Evolutionary conservation across 2,113 vertebrate genomes (phyloP).

Genomic region (Malurus melanocephalus): DNA sequence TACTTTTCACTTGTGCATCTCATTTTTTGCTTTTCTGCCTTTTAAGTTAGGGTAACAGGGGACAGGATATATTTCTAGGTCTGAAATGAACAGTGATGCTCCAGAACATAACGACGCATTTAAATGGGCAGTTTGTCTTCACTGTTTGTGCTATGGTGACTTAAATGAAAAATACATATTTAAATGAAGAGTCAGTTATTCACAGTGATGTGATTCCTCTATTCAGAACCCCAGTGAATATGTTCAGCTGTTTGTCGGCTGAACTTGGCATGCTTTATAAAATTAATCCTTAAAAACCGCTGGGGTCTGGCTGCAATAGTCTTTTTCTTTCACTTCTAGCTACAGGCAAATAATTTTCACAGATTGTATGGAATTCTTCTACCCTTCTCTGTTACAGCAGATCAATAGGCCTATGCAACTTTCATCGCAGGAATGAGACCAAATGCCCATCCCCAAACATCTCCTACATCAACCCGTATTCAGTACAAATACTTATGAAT

Average conservation of each 20-base stretch:
- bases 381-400: not conserved
- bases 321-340: not conserved
- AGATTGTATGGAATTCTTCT: not conserved
- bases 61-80: not conserved
- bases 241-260: not conserved
- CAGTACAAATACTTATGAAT: not conserved
- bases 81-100: not conserved
- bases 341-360: not conserved
- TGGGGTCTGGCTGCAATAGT: not conserved
- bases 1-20: not conserved
- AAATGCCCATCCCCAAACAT: not conserved
- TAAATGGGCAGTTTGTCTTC: not conserved
- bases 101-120: not conserved
- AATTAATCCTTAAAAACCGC: not conserved
- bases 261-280: not conserved
- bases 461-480: not conserved
- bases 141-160: not conserved
- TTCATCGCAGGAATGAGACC: not conserved
- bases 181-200: not conserved
- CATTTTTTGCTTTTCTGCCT: not conserved
- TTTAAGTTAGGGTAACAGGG: not conserved
- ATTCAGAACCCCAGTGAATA: not conserved
- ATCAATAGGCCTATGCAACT: not conserved
- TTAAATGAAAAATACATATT: not conserved
- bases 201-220: not conserved